phyloP scores from a whole-genome alignment of 2,113 vertebrate species.

The Pachyramphus minor region DNA sequence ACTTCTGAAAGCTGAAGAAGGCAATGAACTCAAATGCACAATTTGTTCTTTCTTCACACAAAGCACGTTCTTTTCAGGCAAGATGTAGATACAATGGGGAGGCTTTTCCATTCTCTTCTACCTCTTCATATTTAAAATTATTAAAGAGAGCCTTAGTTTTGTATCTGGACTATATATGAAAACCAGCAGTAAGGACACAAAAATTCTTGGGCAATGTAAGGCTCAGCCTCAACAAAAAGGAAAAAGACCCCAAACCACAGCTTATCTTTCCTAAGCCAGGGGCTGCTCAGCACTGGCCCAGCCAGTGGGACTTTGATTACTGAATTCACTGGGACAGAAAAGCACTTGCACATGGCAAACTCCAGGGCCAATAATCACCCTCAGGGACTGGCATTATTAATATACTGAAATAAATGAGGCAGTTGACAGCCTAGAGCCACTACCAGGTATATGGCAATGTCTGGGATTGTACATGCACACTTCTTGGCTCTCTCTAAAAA shows the following conservation, averaged over 20 bases:
- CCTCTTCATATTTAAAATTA: constrained; percentile 27
- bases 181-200: not conserved
- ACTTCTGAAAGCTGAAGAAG: constrained; percentile 9
- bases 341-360: not conserved
- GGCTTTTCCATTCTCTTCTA: constrained; percentile 10
- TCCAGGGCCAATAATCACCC: constrained; percentile 25
- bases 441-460: not conserved
- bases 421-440: not conserved
- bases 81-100: not conserved
- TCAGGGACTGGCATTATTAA: constrained; percentile 19
- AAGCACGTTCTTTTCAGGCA: constrained; percentile 40
- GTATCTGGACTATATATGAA: not conserved
- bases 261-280: not conserved
- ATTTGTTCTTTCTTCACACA: constrained; percentile 39
- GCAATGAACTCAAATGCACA: constrained; percentile 20
- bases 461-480: not conserved
- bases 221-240: not conserved
- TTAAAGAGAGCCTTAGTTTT: constrained; percentile 32
- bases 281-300: not conserved
- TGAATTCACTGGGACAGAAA: not conserved
- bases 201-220: not conserved
- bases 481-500: not conserved
- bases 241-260: not conserved
- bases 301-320: not conserved
- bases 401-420: not conserved